phyloP scores from a whole-genome alignment of 2,113 vertebrate species.

The Prietella phreatophila region DNA sequence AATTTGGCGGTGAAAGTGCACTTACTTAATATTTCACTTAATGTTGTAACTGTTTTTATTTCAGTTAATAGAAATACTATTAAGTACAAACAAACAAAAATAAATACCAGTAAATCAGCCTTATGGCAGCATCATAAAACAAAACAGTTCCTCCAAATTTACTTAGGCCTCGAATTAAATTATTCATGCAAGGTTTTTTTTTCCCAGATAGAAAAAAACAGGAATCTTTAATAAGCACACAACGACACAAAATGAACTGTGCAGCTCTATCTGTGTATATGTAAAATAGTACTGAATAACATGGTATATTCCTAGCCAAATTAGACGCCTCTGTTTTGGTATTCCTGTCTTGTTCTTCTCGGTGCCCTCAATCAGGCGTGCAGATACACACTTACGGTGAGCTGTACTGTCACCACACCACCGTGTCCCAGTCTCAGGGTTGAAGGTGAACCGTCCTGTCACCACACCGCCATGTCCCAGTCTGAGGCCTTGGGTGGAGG shows the following conservation, averaged over 20 bases:
- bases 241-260: background rate
- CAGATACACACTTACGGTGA: constrained; percentile 36
- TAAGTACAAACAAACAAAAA: background rate
- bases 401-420: constrained; percentile 28
- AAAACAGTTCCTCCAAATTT: background rate
- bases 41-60: background rate
- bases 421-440: constrained; percentile 7
- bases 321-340: constrained; percentile 11
- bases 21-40: background rate
- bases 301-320: background rate
- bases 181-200: background rate
- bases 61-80: background rate
- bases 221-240: background rate
- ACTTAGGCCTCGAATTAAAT: background rate
- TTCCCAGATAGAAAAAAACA: background rate
- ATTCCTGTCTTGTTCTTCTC: background rate
- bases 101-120: background rate
- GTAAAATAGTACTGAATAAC: background rate
- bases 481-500: constrained; percentile 17
- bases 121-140: background rate
- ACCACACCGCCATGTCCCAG: background rate
- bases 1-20: no score
- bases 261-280: background rate
- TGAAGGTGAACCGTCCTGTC: constrained; percentile 27
- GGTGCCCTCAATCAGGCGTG: background rate